These are phyloP conservation scores for Boleophthalmus pectinirostris DNA, from an alignment of 2,113 vertebrate genomes.

Conservation along the genomic window DNA sequence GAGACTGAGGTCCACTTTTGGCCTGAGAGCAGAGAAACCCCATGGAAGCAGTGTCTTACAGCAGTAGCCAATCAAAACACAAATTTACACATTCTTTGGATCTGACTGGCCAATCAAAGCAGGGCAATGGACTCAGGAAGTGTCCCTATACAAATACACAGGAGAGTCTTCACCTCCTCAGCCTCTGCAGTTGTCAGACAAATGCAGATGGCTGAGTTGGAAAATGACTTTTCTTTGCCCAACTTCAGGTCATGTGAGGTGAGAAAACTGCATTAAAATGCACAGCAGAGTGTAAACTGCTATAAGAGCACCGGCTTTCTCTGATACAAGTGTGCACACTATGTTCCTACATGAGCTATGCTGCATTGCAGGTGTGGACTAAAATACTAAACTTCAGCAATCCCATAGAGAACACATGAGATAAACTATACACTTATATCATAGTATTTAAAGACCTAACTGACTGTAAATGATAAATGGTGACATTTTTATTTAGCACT, in stretches of 20 bases:
- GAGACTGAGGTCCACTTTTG: slow-evolving; percentile 45
- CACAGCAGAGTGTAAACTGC: neutral
- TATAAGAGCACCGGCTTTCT: slow-evolving; percentile 1
- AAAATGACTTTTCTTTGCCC: slow-evolving; percentile 22
- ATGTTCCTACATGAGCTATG: neutral
- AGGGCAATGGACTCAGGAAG: slow-evolving; percentile 27
- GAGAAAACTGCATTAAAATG: neutral
- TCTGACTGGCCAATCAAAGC: slow-evolving; percentile 58
- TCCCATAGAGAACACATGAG: no score
- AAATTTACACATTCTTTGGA: slow-evolving; percentile 52
- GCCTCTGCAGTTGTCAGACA: slow-evolving; percentile 33
- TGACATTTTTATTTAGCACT: no score
- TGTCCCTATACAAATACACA: slow-evolving; percentile 59
- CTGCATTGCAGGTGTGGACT: neutral
- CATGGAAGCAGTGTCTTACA: slow-evolving; percentile 42
- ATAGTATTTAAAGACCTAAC: no score
- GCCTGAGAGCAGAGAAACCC: slow-evolving; percentile 30
- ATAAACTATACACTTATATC: no score
- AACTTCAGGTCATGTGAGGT: slow-evolving; percentile 38
- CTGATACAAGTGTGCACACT: neutral
- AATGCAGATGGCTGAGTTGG: slow-evolving; percentile 27
- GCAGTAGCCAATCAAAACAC: slow-evolving; percentile 60
- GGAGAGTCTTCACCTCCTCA: slow-evolving; percentile 44
- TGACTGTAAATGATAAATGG: no score
- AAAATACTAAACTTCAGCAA: neutral